Evolutionary conservation across 2,888 invertebrate species (phyloP).

Genomic region (Macrophya alboannulata): DNA sequence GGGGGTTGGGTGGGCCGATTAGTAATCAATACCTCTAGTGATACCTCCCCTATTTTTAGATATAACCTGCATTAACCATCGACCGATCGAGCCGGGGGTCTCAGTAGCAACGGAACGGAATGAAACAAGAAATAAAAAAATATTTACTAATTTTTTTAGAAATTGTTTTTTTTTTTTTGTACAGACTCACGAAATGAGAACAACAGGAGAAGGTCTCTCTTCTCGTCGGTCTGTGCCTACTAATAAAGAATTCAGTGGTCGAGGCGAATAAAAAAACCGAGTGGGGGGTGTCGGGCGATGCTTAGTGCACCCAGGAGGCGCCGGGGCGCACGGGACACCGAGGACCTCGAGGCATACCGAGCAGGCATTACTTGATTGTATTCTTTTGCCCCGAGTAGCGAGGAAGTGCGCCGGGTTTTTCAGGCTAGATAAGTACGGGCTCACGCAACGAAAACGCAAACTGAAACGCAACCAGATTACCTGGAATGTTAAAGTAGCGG

Average conservation of each 20-base stretch:
- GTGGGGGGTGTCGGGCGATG: constrained; percentile 59
- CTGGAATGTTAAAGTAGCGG: constrained; percentile 18
- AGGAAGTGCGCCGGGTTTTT: not conserved
- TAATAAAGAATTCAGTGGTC: constrained; percentile 62
- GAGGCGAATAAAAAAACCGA: constrained; percentile 46
- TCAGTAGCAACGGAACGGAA: not conserved
- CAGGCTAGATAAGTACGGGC: too few species aligned
- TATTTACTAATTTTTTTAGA: not conserved
- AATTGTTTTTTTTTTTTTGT: too few species aligned
- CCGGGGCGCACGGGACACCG: constrained; percentile 62
- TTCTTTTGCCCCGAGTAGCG: constrained; percentile 54
- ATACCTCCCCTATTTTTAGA: constrained; percentile 57
- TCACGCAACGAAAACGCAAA: constrained; percentile 19
- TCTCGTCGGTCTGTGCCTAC: not conserved
- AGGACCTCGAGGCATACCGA: constrained; percentile 76
- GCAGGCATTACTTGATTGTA: constrained; percentile 79
- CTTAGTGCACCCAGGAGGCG: constrained; percentile 77
- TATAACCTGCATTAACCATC: constrained; percentile 25
- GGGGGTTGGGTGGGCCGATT: constrained; percentile 74
- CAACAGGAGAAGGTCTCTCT: not conserved
- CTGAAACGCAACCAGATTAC: constrained; percentile 38
- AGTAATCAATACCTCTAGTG: constrained; percentile 74
- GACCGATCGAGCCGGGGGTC: not conserved
- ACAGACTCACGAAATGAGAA: too few species aligned
- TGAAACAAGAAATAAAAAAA: not conserved